Evolutionary conservation across 2,113 vertebrate species (phyloP).

Genomic region (Passer montanus): DNA sequence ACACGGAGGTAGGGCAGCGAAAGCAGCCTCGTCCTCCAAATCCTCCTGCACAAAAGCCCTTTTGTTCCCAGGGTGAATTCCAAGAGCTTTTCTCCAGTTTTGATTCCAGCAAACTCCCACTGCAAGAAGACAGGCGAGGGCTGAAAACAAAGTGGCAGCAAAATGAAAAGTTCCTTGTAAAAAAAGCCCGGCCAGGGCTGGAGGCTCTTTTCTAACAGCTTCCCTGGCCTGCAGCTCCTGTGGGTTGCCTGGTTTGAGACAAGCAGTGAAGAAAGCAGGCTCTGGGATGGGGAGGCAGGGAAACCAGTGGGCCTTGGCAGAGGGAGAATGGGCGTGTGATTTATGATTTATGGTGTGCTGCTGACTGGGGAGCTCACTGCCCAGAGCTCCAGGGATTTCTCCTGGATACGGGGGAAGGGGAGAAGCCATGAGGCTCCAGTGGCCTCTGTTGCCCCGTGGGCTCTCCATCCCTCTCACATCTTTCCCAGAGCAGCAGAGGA

Average conservation of each 20-base stretch:
- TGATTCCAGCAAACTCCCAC: constrained; percentile 33
- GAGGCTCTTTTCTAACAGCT: constrained; percentile 9
- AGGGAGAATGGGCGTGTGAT: neutral
- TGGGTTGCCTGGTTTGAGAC: constrained; percentile 41
- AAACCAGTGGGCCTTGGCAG: neutral
- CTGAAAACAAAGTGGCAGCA: constrained; percentile 26
- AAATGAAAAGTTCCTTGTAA: neutral
- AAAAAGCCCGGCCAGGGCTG: neutral
- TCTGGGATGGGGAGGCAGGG: neutral
- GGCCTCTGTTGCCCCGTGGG: fast-evolving
- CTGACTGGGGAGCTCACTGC: neutral
- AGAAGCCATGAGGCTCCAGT: neutral
- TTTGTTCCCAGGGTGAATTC: constrained; percentile 45
- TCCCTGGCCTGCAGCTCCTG: neutral
- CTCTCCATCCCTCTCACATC: neutral
- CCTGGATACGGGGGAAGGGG: fast-evolving
- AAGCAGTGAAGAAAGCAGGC: neutral
- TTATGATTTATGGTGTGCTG: neutral
- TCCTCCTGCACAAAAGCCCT: constrained; percentile 49
- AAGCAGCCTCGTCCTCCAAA: neutral
- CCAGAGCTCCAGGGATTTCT: neutral
- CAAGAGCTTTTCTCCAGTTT: constrained; percentile 48
- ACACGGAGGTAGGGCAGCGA: neutral
- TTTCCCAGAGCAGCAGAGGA: neutral
- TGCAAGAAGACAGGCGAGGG: neutral